These are phyloP conservation scores for Rhabdornis inornatus DNA, from an alignment of 2,113 vertebrate species.

Conservation along the genomic window DNA sequence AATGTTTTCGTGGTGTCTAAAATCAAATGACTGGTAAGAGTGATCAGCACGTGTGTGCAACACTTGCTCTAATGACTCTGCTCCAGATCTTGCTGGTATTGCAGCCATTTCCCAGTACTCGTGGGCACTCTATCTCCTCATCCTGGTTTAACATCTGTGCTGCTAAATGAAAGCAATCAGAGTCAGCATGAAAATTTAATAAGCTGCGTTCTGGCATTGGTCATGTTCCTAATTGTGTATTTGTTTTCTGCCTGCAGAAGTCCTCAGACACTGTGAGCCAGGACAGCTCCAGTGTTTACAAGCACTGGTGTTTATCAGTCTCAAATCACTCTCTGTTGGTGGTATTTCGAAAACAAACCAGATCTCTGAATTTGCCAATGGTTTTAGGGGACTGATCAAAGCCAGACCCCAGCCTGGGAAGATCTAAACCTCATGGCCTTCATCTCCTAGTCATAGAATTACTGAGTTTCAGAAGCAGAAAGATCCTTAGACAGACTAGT, in stretches of 20 bases:
- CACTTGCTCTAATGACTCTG: background rate
- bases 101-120: background rate
- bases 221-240: background rate
- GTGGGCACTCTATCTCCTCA: background rate
- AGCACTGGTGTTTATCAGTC: background rate
- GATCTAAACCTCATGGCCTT: background rate
- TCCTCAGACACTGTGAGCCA: background rate
- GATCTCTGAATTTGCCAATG: background rate
- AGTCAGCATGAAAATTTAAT: conserved; percentile 54
- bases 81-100: background rate
- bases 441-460: background rate
- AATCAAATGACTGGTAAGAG: background rate
- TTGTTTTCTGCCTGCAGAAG: background rate
- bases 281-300: background rate
- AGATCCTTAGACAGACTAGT: background rate
- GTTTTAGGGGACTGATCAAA: background rate
- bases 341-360: background rate
- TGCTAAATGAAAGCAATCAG: conserved; percentile 44
- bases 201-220: background rate
- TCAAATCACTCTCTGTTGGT: background rate
- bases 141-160: conserved; percentile 32
- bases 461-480: background rate
- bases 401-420: background rate
- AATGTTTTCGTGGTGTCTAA: background rate
- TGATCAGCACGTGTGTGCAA: accelerated